These are phyloP conservation scores for human DNA, from an alignment of 2,113 vertebrate genomes.

Conservation along the genomic window DNA sequence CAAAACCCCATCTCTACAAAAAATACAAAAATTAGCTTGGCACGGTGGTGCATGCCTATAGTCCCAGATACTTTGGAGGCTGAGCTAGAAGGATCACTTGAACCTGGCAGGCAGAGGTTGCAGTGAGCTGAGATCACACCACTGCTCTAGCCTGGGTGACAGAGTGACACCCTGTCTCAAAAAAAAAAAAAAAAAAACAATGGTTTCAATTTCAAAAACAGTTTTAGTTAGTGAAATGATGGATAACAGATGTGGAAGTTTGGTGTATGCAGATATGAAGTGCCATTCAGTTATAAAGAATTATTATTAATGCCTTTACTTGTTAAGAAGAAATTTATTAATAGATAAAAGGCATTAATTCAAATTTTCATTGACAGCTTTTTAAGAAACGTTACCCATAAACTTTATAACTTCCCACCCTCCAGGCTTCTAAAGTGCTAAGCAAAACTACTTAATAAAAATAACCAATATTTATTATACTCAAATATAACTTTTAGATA, in stretches of 20 bases:
- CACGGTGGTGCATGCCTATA: too few species aligned
- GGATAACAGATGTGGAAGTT: not conserved
- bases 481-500: not conserved
- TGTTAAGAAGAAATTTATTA: conserved; percentile 29
- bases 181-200: not conserved
- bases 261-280: not conserved
- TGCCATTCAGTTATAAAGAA: not conserved
- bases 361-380: conserved; percentile 18
- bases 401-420: not conserved
- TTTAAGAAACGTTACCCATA: conserved; percentile 3
- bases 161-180: too few species aligned
- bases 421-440: conserved; percentile 17
- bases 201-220: not conserved
- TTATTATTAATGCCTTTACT: conserved; percentile 7
- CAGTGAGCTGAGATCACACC: too few species aligned
- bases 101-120: too few species aligned
- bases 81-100: too few species aligned
- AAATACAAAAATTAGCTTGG: too few species aligned
- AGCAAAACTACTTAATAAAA: conserved; percentile 39
- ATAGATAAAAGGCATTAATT: not conserved
- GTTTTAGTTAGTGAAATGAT: not conserved
- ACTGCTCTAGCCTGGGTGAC: too few species aligned
- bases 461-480: not conserved
- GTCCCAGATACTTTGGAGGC: too few species aligned
- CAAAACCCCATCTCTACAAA: too few species aligned